Evolutionary conservation across 2,797 vertebrate species (phyloP), one percentile per base, ranked within the genome.

Genomic region (Melanotaenia maccullochi): DNA sequence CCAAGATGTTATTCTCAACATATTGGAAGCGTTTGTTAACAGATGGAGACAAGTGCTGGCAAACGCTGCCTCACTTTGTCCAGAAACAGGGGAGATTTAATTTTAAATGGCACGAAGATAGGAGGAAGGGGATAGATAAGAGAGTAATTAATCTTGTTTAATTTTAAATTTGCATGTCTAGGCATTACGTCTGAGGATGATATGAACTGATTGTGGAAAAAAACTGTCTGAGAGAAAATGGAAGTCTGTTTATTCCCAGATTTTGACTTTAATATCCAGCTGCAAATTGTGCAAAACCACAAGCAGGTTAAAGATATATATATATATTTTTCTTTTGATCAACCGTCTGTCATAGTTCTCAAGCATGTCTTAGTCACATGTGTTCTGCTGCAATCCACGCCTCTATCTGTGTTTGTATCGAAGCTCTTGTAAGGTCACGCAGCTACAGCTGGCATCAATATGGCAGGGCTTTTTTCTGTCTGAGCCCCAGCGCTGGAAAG

Each of bases 391-490:
- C 69, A 54, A 67, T 75, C 68, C 64, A 44, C 71, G 73, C 60
- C 67, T 81, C 79, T 87, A 90, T 91, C 89, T 89, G 75, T 86
- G 85, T 91, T 91, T 91, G 85, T 89, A 88, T 90, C 87, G 32
- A 83, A 80, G 87, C 86, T 89, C 84, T 85, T 87, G 83, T 90
- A 92, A 92, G 87, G 90, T 91, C 92, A 88, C 86, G 79, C 79
- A 89, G 87, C 88, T 88, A 87, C 94, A 93, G 92, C 92, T 94
- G 93, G 91, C 93, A 93, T 91, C 87, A 93, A 93, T 91, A 92
- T 93, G 90, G 87, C 83, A 73, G 81, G 68, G 65, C 57, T 80
- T 71, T 74, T 84, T 81, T 87, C 84, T 87, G 87, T 89, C 83
- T 87, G 83, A 83, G 90, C 89, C 91, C 18, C 90, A 87, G 82